These are phyloP conservation scores for Polietes domitor DNA, from an alignment of 2,888 invertebrate species.

Conservation along the genomic window DNA sequence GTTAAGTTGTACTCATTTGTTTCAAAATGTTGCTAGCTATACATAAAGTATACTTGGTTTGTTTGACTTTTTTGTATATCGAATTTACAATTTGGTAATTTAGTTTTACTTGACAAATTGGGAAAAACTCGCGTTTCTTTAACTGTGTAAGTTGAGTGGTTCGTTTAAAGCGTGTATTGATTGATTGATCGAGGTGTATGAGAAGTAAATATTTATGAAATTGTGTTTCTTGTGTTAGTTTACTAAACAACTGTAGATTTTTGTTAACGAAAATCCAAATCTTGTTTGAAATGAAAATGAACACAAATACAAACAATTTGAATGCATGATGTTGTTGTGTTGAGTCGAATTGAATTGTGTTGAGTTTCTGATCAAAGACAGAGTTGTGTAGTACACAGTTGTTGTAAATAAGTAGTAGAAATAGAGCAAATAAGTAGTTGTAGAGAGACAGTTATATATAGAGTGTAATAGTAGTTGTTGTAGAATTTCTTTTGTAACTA, in stretches of 20 bases:
- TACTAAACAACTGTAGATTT: background rate
- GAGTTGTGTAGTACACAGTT: constrained; percentile 43
- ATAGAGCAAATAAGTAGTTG: constrained; percentile 19
- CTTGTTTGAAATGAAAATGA: constrained; percentile 17
- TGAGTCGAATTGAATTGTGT: no score
- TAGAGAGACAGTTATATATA: constrained; percentile 36
- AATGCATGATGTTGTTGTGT: constrained; percentile 46
- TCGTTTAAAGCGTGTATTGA: background rate
- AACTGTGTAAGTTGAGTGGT: background rate
- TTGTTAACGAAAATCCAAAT: constrained; percentile 35
- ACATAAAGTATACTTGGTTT: constrained; percentile 70
- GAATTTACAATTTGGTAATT: constrained; percentile 21
- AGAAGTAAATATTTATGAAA: background rate
- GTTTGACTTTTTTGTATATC: background rate
- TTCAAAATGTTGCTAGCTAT: constrained; percentile 78
- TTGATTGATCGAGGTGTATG: background rate
- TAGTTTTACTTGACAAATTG: constrained; percentile 15
- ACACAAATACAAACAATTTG: constrained; percentile 10
- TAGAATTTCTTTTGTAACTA: background rate
- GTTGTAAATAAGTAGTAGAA: constrained; percentile 33
- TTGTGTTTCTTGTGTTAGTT: background rate
- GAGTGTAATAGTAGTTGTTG: constrained; percentile 49
- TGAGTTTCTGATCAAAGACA: constrained; percentile 42
- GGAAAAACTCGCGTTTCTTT: background rate
- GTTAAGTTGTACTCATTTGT: constrained; percentile 24